These are phyloP conservation scores for Anoplius nigerrimus DNA, from an alignment of 2,888 invertebrate genomes.

Conservation along the genomic window DNA sequence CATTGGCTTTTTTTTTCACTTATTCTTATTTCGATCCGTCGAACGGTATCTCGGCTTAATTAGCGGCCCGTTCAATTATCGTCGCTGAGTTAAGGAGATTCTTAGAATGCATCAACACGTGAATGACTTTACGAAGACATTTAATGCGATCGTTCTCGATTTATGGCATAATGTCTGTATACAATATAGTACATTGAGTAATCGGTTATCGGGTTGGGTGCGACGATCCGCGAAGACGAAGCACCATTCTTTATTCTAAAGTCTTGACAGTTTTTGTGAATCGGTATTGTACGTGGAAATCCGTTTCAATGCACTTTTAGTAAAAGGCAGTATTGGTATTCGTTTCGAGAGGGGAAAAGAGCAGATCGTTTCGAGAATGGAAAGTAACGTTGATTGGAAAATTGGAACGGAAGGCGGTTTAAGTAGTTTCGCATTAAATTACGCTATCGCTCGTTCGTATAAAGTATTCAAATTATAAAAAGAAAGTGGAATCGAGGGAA, in stretches of 20 bases:
- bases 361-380: no score
- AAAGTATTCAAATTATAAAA: no score
- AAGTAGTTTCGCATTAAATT: no score
- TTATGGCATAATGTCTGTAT: slow-evolving; percentile 54
- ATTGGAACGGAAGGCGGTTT: no score
- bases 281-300: no score
- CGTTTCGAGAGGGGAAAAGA: not conserved
- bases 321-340: slow-evolving; percentile 35
- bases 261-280: no score
- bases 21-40: no score
- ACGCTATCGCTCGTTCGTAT: no score
- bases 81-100: not conserved
- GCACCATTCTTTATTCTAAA: slow-evolving; percentile 10
- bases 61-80: not conserved
- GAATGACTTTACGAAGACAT: not conserved
- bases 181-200: slow-evolving; percentile 46
- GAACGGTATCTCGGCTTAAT: no score
- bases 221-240: slow-evolving; percentile 26
- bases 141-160: slow-evolving; percentile 32
- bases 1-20: no score
- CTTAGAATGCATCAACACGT: not conserved
- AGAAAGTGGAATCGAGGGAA: no score
- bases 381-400: no score
- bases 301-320: slow-evolving; percentile 4
- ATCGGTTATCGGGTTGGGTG: slow-evolving; percentile 25